Percentiles rank a stretch among this genome's conserved stretches.
phyloP scores from a whole-genome alignment of 2,113 vertebrate genomes.

The Lathamus discolor region DNA sequence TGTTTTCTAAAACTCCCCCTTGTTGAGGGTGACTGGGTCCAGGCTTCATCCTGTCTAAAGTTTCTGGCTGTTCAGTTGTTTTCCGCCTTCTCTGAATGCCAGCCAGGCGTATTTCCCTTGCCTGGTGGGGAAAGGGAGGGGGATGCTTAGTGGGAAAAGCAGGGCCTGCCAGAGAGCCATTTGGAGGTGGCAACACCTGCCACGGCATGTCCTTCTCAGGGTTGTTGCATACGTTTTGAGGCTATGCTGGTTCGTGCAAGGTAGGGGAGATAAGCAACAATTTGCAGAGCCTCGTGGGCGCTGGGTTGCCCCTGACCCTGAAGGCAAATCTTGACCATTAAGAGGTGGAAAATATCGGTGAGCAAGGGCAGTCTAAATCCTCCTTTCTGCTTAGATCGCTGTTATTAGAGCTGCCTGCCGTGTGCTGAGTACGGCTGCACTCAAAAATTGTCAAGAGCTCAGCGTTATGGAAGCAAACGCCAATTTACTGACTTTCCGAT shows the following conservation, averaged over 20 bases:
- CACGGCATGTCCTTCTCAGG: not conserved
- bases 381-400: not conserved
- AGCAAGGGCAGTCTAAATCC: not conserved
- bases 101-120: not conserved
- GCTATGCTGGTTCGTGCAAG: not conserved
- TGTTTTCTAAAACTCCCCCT: constrained; percentile 7
- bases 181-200: not conserved
- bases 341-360: not conserved
- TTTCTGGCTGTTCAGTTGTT: not conserved
- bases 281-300: not conserved
- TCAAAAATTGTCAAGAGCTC: constrained; percentile 19
- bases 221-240: not conserved
- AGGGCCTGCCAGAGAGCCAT: accelerated
- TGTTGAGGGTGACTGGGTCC: not conserved
- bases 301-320: not conserved
- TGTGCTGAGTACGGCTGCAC: not conserved
- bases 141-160: not conserved
- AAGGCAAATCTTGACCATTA: not conserved
- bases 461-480: not conserved
- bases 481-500: constrained; percentile 19
- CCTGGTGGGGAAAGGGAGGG: not conserved
- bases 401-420: not conserved
- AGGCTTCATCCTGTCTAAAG: not conserved
- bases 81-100: not conserved
- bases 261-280: not conserved